A percentile compares a stretch with the other conserved stretches of the same genome.
These are phyloP conservation scores for Scaptomyza cyrtandrae DNA, from an alignment of 2,888 invertebrate genomes.

Conservation along the genomic window DNA sequence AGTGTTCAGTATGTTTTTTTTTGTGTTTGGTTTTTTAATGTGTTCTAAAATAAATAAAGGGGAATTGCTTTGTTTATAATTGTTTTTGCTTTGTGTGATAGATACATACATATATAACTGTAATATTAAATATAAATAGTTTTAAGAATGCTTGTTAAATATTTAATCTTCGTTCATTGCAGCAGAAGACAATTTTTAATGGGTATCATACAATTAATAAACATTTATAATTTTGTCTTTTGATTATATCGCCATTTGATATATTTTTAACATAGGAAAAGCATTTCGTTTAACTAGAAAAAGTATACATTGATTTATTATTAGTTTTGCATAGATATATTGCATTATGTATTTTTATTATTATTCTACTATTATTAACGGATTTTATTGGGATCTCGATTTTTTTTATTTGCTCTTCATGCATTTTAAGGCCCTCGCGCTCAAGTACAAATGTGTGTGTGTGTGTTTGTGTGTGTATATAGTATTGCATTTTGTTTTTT, in stretches of 20 bases:
- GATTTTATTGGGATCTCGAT: constrained; percentile 31
- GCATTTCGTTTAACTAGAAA: constrained; percentile 71
- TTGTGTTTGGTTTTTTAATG: constrained; percentile 36
- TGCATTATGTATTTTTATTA: constrained; percentile 43
- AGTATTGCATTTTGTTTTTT: constrained; percentile 37
- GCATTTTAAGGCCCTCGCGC: constrained; percentile 76
- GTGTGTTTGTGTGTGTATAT: constrained; percentile 20
- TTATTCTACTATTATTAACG: constrained; percentile 63
- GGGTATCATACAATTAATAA: constrained; percentile 48
- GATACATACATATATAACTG: constrained; percentile 47
- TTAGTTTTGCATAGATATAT: constrained; percentile 48
- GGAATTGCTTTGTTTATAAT: constrained; percentile 64
- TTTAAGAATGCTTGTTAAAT: constrained; percentile 49
- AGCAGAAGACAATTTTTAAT: constrained; percentile 51
- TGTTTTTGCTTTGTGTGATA: constrained; percentile 48
- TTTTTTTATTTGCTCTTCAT: constrained; percentile 55
- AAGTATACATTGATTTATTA: constrained; percentile 32
- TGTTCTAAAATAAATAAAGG: constrained; percentile 76
- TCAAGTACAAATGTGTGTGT: constrained; percentile 69
- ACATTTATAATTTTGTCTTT: constrained; percentile 56
- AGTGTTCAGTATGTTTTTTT: constrained; percentile 44
- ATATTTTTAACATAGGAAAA: constrained; percentile 69
- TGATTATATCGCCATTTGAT: constrained; percentile 77
- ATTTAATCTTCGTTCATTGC: constrained; percentile 31
- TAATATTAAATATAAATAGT: constrained; percentile 72